Conservation (phyloP, 2,888 invertebrate genomes). For the Eledona agricola region DNA sequence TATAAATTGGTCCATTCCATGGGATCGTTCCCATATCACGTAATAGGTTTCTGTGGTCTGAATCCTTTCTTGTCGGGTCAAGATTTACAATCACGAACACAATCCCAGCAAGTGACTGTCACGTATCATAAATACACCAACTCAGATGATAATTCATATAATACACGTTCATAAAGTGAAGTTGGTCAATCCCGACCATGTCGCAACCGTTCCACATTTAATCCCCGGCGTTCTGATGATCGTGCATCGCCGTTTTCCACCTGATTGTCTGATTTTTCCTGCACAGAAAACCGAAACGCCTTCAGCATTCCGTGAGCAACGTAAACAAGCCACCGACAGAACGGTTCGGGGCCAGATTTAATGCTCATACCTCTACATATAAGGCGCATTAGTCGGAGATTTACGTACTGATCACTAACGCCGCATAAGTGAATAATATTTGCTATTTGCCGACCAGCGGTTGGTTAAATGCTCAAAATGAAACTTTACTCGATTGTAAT, state of each 20-base stretch:
- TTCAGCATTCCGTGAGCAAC: constrained; percentile 36
- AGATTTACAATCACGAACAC: constrained; percentile 37
- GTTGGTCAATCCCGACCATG: constrained; percentile 32
- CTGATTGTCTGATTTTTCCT: constrained; percentile 30
- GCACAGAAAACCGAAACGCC: constrained; percentile 32
- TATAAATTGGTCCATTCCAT: too few relatives aligned
- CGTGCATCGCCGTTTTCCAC: constrained; percentile 38
- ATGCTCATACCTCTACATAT: constrained; percentile 35
- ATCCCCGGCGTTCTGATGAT: constrained; percentile 26
- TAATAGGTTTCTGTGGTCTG: constrained; percentile 22
- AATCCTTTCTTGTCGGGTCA: constrained; percentile 33
- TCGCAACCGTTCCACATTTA: constrained; percentile 32
- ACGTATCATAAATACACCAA: constrained; percentile 39
- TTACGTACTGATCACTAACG: constrained; percentile 34
- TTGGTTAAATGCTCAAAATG: too few relatives aligned
- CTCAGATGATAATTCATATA: constrained; percentile 35
- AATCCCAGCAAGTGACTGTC: constrained; percentile 39
- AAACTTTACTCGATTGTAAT: too few relatives aligned
- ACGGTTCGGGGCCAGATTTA: constrained; percentile 37
- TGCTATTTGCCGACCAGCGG: too few relatives aligned
- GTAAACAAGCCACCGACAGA: constrained; percentile 39
- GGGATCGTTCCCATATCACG: too few relatives aligned
- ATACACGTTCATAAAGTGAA: constrained; percentile 32
- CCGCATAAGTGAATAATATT: constrained; percentile 23
- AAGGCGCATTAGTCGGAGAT: constrained; percentile 40